Evolutionary conservation across 2,797 vertebrate species (phyloP).

Genomic region (Rhinogobio ventralis): DNA sequence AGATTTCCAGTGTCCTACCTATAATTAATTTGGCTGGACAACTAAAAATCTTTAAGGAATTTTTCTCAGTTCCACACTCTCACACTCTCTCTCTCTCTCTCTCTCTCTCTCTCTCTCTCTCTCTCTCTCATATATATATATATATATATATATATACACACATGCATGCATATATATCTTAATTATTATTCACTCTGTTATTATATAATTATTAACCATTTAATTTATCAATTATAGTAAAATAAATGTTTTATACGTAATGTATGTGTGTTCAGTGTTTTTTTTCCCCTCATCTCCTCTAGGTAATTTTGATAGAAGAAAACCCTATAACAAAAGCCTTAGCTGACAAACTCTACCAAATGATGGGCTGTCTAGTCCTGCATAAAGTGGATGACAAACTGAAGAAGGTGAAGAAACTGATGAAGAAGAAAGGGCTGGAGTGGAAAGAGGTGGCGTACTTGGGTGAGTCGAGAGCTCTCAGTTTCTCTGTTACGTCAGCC

Average conservation of each 20-base stretch:
- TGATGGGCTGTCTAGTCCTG: conserved; percentile 72
- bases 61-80: no score
- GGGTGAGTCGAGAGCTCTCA: conserved; percentile 73
- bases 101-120: no score
- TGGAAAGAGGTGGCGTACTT: conserved; percentile 93
- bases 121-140: no score
- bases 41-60: no score
- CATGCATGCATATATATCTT: no score
- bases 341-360: conserved; percentile 69
- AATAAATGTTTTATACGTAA: no score
- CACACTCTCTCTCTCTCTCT: no score
- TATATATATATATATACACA: no score
- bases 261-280: neutral
- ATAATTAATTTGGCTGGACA: no score
- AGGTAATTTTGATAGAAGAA: conserved; percentile 85
- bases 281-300: neutral
- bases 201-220: neutral
- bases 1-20: no score
- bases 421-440: conserved; percentile 73
- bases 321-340: conserved; percentile 73
- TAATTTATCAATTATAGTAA: neutral
- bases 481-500: neutral
- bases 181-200: no score
- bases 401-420: conserved; percentile 68
- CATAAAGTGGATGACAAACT: conserved; percentile 74